Evolutionary conservation across 2,888 invertebrate species (phyloP).

Genomic region (Argyresthia goedartella): DNA sequence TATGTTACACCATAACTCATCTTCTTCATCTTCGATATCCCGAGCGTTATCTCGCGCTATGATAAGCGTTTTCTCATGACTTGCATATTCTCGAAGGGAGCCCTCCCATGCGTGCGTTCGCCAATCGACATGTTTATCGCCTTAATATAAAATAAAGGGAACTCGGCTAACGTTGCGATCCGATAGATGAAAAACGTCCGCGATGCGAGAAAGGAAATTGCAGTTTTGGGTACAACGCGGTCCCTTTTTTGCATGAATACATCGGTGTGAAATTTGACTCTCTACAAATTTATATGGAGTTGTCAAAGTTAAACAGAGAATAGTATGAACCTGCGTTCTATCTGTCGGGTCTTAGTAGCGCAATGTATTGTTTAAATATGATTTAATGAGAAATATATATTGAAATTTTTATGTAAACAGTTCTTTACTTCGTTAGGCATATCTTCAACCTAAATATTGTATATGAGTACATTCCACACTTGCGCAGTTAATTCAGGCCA

Average conservation of each 20-base stretch:
- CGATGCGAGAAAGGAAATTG: constrained; percentile 53
- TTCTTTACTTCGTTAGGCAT: too few relatives aligned
- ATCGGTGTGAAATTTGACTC: too few relatives aligned
- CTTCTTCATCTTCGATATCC: constrained; percentile 26
- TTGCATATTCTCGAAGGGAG: constrained; percentile 60
- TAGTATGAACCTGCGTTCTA: too few relatives aligned
- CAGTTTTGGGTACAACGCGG: constrained; percentile 20
- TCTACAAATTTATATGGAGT: too few relatives aligned
- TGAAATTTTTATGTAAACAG: too few relatives aligned
- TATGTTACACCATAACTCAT: constrained; percentile 60
- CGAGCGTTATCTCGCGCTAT: constrained; percentile 43
- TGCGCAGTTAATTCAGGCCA: constrained; percentile 29
- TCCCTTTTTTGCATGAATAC: too few relatives aligned
- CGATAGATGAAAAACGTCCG: constrained; percentile 52
- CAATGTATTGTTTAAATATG: too few relatives aligned
- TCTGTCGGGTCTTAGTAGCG: too few relatives aligned
- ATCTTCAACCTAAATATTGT: too few relatives aligned
- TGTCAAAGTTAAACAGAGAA: too few relatives aligned
- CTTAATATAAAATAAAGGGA: constrained; percentile 69
- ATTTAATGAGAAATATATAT: too few relatives aligned
- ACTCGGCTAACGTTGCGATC: constrained; percentile 31
- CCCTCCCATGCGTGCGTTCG: constrained; percentile 57
- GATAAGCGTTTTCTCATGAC: constrained; percentile 70
- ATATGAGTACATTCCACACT: too few relatives aligned
- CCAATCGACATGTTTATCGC: constrained; percentile 70